A percentile compares a stretch with the other conserved stretches of the same genome.
phyloP scores from a whole-genome alignment of 2,797 vertebrate species.

The Arctocebus calabarensis region DNA sequence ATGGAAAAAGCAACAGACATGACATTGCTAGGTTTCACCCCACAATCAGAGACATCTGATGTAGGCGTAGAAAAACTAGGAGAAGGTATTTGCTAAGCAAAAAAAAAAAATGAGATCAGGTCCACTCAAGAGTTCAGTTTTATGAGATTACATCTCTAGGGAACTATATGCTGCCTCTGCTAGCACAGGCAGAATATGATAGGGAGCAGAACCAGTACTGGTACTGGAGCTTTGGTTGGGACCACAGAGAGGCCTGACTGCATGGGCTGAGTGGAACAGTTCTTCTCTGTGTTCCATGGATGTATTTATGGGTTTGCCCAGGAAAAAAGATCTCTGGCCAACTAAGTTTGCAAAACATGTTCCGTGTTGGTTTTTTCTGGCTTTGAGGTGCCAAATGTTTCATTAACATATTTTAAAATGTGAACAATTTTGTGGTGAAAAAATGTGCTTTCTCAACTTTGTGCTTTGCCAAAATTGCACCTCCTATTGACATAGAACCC shows the following conservation, averaged over 20 bases:
- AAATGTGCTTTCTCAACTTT: background rate
- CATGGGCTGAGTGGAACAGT: background rate
- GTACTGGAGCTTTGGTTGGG: background rate
- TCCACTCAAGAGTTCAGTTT: background rate
- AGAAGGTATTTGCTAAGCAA: background rate
- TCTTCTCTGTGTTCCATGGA: background rate
- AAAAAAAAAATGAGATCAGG: background rate
- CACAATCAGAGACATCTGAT: background rate
- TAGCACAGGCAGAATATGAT: background rate
- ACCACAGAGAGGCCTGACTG: background rate
- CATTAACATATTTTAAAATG: background rate
- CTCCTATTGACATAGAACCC: background rate
- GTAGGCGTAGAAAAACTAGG: background rate
- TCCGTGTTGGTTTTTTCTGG: background rate
- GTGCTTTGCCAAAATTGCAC: constrained; percentile 24
- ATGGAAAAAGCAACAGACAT: background rate
- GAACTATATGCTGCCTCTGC: too few species aligned
- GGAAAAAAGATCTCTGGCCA: background rate
- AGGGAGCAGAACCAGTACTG: background rate
- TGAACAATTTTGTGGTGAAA: constrained; percentile 28
- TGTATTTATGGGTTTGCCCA: background rate
- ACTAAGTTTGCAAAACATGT: background rate
- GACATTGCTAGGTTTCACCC: background rate
- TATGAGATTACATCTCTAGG: background rate
- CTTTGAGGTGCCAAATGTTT: background rate